These are phyloP conservation scores for Oppia nitens DNA, from an alignment of 1,140 invertebrate genomes.

Conservation along the genomic window DNA sequence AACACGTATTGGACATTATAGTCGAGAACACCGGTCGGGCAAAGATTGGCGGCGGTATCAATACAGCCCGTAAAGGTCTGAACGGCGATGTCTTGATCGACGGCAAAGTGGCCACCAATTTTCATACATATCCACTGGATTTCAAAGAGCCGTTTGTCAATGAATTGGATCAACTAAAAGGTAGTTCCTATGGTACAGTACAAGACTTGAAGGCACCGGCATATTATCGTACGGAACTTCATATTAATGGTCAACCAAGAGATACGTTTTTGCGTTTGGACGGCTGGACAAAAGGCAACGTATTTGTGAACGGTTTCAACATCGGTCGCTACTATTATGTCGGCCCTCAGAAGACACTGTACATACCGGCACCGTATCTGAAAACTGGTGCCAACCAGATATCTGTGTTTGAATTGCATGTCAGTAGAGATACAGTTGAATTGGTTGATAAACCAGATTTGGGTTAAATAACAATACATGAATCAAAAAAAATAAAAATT, in stretches of 20 bases:
- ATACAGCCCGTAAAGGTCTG: not conserved
- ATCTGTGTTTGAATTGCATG: conserved; percentile 14
- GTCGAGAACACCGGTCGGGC: not conserved
- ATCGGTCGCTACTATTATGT: conserved; percentile 40
- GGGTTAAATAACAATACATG: too few relatives aligned
- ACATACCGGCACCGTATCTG: conserved; percentile 30
- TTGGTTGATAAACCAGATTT: conserved; percentile 12
- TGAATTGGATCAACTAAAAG: too few relatives aligned
- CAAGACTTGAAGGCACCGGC: too few relatives aligned
- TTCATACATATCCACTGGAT: not conserved
- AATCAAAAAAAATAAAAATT: too few relatives aligned
- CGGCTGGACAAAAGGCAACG: conserved; percentile 31
- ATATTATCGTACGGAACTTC: too few relatives aligned
- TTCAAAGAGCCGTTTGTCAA: not conserved
- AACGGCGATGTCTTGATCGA: not conserved
- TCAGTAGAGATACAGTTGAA: not conserved
- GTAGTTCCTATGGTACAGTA: too few relatives aligned
- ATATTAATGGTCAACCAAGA: too few relatives aligned
- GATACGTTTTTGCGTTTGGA: conserved; percentile 16
- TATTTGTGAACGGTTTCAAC: conserved; percentile 46
- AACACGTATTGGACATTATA: not conserved
- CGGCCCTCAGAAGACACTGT: conserved; percentile 41
- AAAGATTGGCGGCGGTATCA: not conserved
- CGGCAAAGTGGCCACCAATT: not conserved
- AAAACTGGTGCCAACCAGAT: conserved; percentile 14